Evolutionary conservation across 2,888 invertebrate species (phyloP).

Genomic region (Phlogophora meticulosa): DNA sequence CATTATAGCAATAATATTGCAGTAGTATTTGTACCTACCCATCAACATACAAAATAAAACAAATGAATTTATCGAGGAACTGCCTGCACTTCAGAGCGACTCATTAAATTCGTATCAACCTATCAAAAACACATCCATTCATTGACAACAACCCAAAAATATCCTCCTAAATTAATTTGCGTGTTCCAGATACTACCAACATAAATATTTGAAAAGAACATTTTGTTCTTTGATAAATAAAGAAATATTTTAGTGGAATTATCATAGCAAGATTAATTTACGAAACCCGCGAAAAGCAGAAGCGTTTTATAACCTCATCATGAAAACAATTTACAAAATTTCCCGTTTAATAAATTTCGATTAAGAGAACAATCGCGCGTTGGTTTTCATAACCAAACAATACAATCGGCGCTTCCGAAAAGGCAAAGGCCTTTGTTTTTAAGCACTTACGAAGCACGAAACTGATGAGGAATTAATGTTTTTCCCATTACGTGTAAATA

Average conservation of each 20-base stretch:
- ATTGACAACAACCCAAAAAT: background rate
- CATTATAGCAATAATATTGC: constrained; percentile 1
- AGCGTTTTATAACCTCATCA: constrained; percentile 9
- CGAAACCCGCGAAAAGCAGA: background rate
- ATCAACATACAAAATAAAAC: background rate
- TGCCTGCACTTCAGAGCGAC: background rate
- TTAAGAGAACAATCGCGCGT: constrained; percentile 28
- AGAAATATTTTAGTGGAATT: background rate
- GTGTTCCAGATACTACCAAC: background rate
- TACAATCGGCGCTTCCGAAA: constrained; percentile 3
- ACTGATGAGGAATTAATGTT: constrained; percentile 29
- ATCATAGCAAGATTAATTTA: background rate
- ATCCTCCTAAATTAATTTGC: background rate
- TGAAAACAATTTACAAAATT: constrained; percentile 34
- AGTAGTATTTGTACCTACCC: background rate
- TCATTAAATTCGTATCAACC: constrained; percentile 7
- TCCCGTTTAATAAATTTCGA: constrained; percentile 28
- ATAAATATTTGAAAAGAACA: background rate
- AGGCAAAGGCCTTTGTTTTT: constrained; percentile 12
- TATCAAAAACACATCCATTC: constrained; percentile 26
- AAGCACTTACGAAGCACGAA: constrained; percentile 27
- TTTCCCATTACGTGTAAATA: constrained; percentile 20
- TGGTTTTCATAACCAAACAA: constrained; percentile 18
- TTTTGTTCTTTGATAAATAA: background rate
- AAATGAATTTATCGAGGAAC: background rate